Conservation (phyloP, 53 echinoderm and acorn worm species). For the Actinopyga echinites region DNA sequence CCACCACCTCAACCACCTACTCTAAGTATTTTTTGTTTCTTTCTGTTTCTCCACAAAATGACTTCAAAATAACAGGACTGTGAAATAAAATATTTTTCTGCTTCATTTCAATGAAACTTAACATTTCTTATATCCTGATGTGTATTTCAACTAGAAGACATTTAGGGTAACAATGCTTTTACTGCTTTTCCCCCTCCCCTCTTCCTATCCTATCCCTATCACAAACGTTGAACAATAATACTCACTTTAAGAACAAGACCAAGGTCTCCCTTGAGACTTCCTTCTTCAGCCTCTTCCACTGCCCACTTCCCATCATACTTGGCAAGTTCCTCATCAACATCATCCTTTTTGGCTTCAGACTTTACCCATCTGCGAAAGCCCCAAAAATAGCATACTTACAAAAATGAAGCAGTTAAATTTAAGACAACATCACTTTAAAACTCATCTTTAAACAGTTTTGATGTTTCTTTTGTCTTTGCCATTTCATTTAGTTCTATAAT, state of each 20-base stretch:
- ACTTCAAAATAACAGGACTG: too few species aligned
- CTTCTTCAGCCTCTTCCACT: conserved; percentile 70
- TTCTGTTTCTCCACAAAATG: too few species aligned
- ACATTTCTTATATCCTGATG: too few species aligned
- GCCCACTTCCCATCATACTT: conserved; percentile 93
- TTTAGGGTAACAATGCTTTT: neutral
- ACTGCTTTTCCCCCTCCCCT: too few species aligned
- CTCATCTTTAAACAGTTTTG: neutral
- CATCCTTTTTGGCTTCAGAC: conserved; percentile 96
- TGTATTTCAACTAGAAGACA: too few species aligned
- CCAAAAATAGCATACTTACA: neutral
- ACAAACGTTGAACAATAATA: neutral
- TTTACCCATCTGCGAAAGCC: conserved; percentile 65
- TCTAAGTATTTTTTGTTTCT: too few species aligned
- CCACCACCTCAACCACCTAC: too few species aligned
- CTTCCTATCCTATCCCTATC: neutral
- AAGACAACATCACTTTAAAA: neutral
- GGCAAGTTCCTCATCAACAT: conserved; percentile 82
- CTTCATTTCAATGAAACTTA: too few species aligned
- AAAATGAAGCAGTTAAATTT: neutral
- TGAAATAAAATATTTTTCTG: too few species aligned
- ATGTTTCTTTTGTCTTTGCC: neutral
- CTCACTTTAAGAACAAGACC: conserved; percentile 89
- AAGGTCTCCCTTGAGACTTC: conserved; percentile 77
- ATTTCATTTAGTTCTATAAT: neutral